Evolutionary conservation across 2,797 vertebrate species (phyloP).

Genomic region (Propithecus deckenii): DNA sequence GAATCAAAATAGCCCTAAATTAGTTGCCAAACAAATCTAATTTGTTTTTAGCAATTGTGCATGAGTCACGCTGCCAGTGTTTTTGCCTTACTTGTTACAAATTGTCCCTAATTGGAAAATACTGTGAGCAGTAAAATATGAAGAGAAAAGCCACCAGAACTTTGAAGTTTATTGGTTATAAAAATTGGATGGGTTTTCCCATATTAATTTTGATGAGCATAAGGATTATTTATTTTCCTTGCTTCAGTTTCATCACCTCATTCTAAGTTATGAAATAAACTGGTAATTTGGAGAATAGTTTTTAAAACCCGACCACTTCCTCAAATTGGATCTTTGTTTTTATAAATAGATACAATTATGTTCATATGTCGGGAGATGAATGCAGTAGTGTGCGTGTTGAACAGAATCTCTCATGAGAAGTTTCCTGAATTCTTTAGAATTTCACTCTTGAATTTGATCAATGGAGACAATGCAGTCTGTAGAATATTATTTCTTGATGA

Average conservation of each 20-base stretch:
- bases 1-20: slow-evolving; percentile 77
- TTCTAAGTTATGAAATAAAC: slow-evolving; percentile 51
- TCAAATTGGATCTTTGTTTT: slow-evolving; percentile 64
- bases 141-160: slow-evolving; percentile 75
- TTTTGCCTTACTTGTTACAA: slow-evolving; percentile 83
- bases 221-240: slow-evolving; percentile 55
- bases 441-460: slow-evolving; percentile 47
- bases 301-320: slow-evolving; percentile 44
- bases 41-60: slow-evolving; percentile 81
- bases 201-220: slow-evolving; percentile 73
- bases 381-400: not conserved
- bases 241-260: slow-evolving; percentile 58
- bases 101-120: slow-evolving; percentile 68
- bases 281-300: slow-evolving; percentile 46
- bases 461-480: slow-evolving; percentile 25
- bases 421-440: slow-evolving; percentile 53
- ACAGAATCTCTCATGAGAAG: slow-evolving; percentile 23
- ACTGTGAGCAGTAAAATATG: slow-evolving; percentile 76
- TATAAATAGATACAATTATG: slow-evolving; percentile 65
- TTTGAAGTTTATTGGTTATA: slow-evolving; percentile 79
- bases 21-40: slow-evolving; percentile 82
- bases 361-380: slow-evolving; percentile 49
- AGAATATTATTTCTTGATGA: slow-evolving; percentile 7
- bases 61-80: slow-evolving; percentile 76
- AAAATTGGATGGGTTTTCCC: slow-evolving; percentile 77